Conservation (phyloP, 2,113 vertebrate species). For the Cricetomys ansorgei region DNA sequence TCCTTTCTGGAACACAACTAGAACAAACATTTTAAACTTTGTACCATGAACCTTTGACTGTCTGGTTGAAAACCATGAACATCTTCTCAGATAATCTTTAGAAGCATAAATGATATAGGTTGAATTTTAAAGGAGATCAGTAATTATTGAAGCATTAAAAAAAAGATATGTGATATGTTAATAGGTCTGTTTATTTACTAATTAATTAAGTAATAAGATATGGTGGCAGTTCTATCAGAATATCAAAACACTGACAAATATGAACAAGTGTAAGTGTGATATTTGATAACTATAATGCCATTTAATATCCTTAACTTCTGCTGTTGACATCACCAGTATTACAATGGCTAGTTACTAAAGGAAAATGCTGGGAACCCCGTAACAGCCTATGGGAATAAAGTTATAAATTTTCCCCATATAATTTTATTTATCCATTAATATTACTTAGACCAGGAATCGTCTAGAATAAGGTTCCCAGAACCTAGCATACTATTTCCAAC, state of each 20-base stretch:
- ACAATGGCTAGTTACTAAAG: neutral
- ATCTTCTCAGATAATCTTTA: neutral
- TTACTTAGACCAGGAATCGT: neutral
- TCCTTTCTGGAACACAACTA: neutral
- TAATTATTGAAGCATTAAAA: neutral
- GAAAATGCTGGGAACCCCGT: slow-evolving; percentile 17
- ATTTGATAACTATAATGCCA: neutral
- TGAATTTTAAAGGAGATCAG: neutral
- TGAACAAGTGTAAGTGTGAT: neutral
- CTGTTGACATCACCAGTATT: neutral
- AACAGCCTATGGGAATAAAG: slow-evolving; percentile 4
- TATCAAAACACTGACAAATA: slow-evolving; percentile 11
- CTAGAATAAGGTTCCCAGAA: neutral
- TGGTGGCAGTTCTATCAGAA: neutral
- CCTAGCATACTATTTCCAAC: neutral
- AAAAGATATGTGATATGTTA: neutral
- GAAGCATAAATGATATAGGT: neutral
- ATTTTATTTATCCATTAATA: neutral
- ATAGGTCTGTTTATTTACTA: slow-evolving; percentile 15
- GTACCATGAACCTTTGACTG: neutral
- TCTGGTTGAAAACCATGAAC: neutral
- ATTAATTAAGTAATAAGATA: slow-evolving; percentile 16
- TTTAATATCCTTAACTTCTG: neutral
- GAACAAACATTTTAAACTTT: neutral
- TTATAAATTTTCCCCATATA: neutral